Evolutionary conservation across 30 jellyfish, hydroid and myxozoan genomes (phyloP).

Genomic region (Aurelia coerulea): DNA sequence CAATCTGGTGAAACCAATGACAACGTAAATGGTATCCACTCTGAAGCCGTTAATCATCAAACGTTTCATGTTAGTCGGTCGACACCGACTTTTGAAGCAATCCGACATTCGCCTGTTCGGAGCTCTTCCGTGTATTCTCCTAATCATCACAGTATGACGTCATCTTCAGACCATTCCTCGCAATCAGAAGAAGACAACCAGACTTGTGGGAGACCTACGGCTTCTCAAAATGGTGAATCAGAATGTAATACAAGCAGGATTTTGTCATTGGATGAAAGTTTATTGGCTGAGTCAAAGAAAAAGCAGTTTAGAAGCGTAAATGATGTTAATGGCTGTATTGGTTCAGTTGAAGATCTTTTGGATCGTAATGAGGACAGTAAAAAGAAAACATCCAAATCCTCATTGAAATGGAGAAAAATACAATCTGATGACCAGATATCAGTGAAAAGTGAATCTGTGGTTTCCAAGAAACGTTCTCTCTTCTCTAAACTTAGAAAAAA

Average conservation of each 20-base stretch:
- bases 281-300: not conserved
- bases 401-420: constrained; percentile 9
- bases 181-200: not conserved
- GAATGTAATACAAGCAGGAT: constrained; percentile 8
- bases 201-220: not conserved
- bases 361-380: constrained; percentile 5
- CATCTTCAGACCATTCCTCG: not conserved
- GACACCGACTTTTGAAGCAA: constrained; percentile 22
- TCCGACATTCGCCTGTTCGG: constrained; percentile 12
- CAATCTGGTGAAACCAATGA: no score
- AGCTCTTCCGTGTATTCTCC: constrained; percentile 9
- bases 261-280: constrained; percentile 20
- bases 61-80: constrained; percentile 34
- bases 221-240: not conserved
- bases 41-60: not conserved
- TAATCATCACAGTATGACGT: not conserved
- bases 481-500: constrained; percentile 54
- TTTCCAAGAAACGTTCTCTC: constrained; percentile 26
- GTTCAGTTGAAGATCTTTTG: constrained; percentile 33
- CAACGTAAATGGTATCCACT: not conserved
- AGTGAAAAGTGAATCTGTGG: constrained; percentile 6
- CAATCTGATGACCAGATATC: constrained; percentile 32
- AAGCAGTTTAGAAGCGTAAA: not conserved
- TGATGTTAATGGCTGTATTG: not conserved
- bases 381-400: constrained; percentile 22